A percentile compares a stretch with the other conserved stretches of the same genome.
Conservation (phyloP, 1,140 invertebrate genomes). For the Ctenoplectra terminalis region DNA sequence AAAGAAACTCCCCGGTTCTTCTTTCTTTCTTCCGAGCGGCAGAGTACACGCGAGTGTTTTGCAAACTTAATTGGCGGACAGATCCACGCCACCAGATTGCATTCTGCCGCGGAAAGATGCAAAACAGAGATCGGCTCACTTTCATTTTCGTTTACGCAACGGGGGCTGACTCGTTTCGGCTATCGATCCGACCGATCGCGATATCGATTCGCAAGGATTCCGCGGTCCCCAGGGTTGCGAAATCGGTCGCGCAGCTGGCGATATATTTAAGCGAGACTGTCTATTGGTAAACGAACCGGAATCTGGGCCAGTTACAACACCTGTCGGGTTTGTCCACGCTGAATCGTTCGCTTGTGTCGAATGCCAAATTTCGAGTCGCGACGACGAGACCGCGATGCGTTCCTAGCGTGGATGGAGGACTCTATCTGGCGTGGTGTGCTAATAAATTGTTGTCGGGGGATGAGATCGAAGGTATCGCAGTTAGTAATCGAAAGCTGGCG, state of each 20-base stretch:
- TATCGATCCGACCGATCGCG: constrained; percentile 28
- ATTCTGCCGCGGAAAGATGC: constrained; percentile 5
- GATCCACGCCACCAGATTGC: constrained; percentile 22
- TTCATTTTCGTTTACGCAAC: constrained; percentile 36
- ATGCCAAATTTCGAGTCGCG: constrained; percentile 19
- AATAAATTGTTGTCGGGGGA: not conserved
- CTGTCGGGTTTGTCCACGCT: constrained; percentile 38
- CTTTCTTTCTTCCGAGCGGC: not conserved
- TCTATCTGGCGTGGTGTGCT: not conserved
- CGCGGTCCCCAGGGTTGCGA: constrained; percentile 59
- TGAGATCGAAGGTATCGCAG: not conserved
- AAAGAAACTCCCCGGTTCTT: not conserved
- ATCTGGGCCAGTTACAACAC: constrained; percentile 79
- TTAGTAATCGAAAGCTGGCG: constrained; percentile 2
- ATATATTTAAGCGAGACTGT: constrained; percentile 73
- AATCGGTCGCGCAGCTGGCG: constrained; percentile 67
- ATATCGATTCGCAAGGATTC: constrained; percentile 52
- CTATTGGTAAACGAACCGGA: constrained; percentile 77
- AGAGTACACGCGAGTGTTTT: not conserved
- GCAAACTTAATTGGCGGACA: constrained; percentile 30
- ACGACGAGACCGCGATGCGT: not conserved
- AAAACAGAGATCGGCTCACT: constrained; percentile 25
- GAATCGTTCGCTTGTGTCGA: not conserved
- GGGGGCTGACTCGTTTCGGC: constrained; percentile 2
- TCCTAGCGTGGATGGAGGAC: not conserved